phyloP scores from a whole-genome alignment of 1,140 invertebrate genomes.

The Megathymus violae region DNA sequence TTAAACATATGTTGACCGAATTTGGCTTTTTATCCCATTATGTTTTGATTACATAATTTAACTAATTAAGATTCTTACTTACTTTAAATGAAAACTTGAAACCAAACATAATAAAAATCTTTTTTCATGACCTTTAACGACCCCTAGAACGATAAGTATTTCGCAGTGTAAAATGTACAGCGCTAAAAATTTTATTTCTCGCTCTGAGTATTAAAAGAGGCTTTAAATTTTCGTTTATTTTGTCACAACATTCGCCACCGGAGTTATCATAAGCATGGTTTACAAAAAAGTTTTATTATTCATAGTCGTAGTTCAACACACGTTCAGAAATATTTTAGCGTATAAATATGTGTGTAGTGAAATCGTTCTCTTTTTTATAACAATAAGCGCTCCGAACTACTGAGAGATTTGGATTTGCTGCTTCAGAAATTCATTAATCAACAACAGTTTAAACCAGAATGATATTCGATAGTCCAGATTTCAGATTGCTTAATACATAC shows the following conservation, averaged over 20 bases:
- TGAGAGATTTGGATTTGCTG: too few relatives aligned
- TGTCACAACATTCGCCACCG: constrained; percentile 29
- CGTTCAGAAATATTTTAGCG: neutral
- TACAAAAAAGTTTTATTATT: constrained; percentile 34
- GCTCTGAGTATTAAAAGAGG: constrained; percentile 31
- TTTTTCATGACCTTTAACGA: constrained; percentile 28
- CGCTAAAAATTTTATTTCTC: constrained; percentile 30
- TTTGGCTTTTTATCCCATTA: too few relatives aligned
- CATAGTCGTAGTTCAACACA: constrained; percentile 12
- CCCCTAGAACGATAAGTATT: constrained; percentile 27
- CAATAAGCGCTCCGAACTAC: too few relatives aligned
- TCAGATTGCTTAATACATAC: too few relatives aligned
- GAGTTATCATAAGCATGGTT: constrained; percentile 30
- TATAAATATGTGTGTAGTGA: neutral
- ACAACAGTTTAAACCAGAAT: too few relatives aligned
- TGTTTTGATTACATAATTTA: constrained; percentile 2
- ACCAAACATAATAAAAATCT: constrained; percentile 15
- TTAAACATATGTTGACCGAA: too few relatives aligned
- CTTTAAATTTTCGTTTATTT: constrained; percentile 35
- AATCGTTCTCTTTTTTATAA: neutral
- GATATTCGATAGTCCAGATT: too few relatives aligned
- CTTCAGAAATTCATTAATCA: too few relatives aligned
- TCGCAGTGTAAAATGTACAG: constrained; percentile 19
- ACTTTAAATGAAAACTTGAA: neutral
- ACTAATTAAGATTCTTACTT: neutral